These are phyloP conservation scores for Cantharis nigra DNA, from an alignment of 2,888 invertebrate genomes.

Conservation along the genomic window DNA sequence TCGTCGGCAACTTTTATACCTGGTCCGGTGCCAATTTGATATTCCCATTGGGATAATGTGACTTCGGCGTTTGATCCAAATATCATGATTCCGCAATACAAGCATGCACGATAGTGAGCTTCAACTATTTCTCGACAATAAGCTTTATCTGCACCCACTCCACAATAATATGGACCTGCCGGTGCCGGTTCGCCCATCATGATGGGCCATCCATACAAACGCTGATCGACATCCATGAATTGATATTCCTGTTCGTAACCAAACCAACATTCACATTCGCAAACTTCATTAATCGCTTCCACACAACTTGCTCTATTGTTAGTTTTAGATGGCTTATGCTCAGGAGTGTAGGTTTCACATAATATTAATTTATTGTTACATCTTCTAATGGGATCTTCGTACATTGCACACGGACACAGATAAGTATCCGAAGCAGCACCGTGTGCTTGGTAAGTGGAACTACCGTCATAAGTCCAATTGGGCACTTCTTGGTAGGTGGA, in stretches of 20 bases:
- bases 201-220: constrained; percentile 76
- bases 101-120: constrained; percentile 76
- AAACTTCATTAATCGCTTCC: constrained; percentile 62
- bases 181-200: constrained; percentile 68
- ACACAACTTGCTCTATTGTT: constrained; percentile 59
- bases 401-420: constrained; percentile 76
- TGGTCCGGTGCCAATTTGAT: constrained; percentile 66
- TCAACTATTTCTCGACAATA: constrained; percentile 83
- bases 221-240: constrained; percentile 60
- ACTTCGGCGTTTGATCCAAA: constrained; percentile 78
- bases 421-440: constrained; percentile 74
- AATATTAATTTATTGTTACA: constrained; percentile 75
- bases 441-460: constrained; percentile 69
- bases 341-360: constrained; percentile 74
- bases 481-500: constrained; percentile 63
- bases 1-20: constrained; percentile 66
- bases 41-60: constrained; percentile 62
- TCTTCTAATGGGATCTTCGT: constrained; percentile 79
- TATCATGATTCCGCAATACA: constrained; percentile 79
- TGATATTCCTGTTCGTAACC: constrained; percentile 74
- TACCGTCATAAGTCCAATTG: constrained; percentile 78
- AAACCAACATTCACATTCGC: constrained; percentile 71
- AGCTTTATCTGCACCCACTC: constrained; percentile 76
- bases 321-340: constrained; percentile 61
- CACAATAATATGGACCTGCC: constrained; percentile 83